Evolutionary conservation across 2,888 invertebrate genomes (phyloP), one percentile per base, ranked within the genome.

Genomic region (Cremastinae sp.): DNA sequence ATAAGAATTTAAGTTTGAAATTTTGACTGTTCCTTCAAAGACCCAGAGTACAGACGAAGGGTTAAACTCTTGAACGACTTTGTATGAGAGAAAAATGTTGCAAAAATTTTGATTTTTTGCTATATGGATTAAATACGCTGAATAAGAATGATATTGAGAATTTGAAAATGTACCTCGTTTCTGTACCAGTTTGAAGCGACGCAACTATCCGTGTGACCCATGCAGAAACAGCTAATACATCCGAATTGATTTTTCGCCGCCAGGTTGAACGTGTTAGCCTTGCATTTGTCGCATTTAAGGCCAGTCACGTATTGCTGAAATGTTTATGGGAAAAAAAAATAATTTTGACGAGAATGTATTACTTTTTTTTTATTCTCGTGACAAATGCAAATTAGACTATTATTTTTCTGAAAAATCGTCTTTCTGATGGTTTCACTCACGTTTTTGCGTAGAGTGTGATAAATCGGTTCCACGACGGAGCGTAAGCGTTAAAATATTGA

Each of bases 201-300:
- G 89, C 99, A 99, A 79, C 93, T 92, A 38, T 92, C 91, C 0
- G 96, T 94, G 41, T 97, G 93, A 1, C 98, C 98, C 92, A 96
- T 96, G 90, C 99, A 99, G 95, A 98, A 99, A 90, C 99, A 99
- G 68, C 93, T 92, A 65, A 98, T 95, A 90, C 99, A 99, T 49
- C 99, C 99, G 81, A 95, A 94, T 81, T 94, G 93, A 85, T 96
- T 95, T 75, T 93, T 93, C 14, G 92, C 90, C 69, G 96, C 95
- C 75, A 98, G 91, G 88, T 95, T 94, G 93, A 97, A 99, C 0
- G 97, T 94, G 83, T 95, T 94, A 12, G 94, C 91, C 89, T 94
- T 94, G 91, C 99, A 99, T 88, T 94, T 93, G 88, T 96, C 95
- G 90, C 99, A 99, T 85, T 92, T 93, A 5, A 93, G 91, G 70